Base-by-base conservation (phyloP, 2,113 vertebrate species). In the Trachemys scripta region DNA sequence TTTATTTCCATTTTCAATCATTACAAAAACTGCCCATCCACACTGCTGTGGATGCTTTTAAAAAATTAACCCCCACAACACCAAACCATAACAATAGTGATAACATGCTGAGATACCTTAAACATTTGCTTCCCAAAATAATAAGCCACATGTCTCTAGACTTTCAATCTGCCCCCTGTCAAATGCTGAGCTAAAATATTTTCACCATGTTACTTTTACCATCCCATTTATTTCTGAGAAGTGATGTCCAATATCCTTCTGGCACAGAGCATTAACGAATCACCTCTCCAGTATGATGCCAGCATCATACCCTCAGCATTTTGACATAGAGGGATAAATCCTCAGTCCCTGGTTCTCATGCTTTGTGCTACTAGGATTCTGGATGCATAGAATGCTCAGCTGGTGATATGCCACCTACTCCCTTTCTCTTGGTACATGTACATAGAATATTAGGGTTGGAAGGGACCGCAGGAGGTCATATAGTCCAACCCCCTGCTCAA, bases 291-390 rank as follows among this genome's bases (percentile, higher is more conserved):
- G 38, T 89, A 90, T 89, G 56, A 84, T 94, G 8, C 11, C 13
- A 12, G 11, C 57, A 82, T 49, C n/a, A 92, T 56, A 45, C 87
- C 96, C 96, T 90, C 45, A 84, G 95, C 93, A 96, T 90, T 62
- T 82, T 62, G 90, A 95, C 90, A 95, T 82, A 80, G 87, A 95
- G 45, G 12, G 95, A 94, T 92, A 93, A 95, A 76, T 69, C 79
- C 56, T 95, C 69, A 92, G 6, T 8, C 69, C 27, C 49, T 91
- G 3, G 85, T 92, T 72, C 49, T 25, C 81, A 57, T 94, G 83
- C 49, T 93, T 56, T 45, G 93, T 0, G 1, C 84, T 92, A 76
- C 54, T 31, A 80, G 92, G 95, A 96, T 95, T 92, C 93, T 93
- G 80, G 96, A 91, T 82, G 59, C n/a, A 57, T 80, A 88, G 90